Conservation (phyloP, 2,797 vertebrate genomes). For the Parambassis ranga region DNA sequence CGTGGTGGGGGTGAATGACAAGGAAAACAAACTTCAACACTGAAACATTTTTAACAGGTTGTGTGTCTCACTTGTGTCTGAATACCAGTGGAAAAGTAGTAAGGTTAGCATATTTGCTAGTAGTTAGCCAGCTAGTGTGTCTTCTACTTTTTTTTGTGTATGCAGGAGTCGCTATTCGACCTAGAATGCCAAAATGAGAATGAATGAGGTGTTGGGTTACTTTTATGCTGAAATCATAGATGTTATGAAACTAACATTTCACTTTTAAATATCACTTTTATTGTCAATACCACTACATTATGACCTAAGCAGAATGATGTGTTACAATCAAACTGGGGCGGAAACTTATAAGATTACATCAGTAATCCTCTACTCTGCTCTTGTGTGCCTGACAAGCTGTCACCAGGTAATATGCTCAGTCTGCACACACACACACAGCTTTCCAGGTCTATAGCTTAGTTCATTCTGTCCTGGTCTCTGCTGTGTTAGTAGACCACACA, state of each 20-base stretch:
- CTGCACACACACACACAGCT: conserved; percentile 15
- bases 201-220: no score
- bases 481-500: conserved; percentile 73
- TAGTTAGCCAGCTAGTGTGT: no score
- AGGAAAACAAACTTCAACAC: no score
- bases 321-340: conserved; percentile 29
- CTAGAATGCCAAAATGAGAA: no score
- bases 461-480: conserved; percentile 56
- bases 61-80: no score
- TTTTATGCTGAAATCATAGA: no score
- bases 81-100: no score
- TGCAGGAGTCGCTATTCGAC: no score
- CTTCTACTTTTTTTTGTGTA: no score
- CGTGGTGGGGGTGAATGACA: no score
- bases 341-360: conserved; percentile 17
- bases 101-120: no score
- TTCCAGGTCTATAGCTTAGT: conserved; percentile 42
- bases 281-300: not conserved
- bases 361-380: conserved; percentile 27
- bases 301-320: conserved; percentile 1
- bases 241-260: not conserved
- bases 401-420: conserved; percentile 26
- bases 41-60: no score
- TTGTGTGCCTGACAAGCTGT: conserved; percentile 46
- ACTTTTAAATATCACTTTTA: not conserved